Conservation (phyloP, 2,797 vertebrate genomes). For the Mormyrops boulengeri region DNA sequence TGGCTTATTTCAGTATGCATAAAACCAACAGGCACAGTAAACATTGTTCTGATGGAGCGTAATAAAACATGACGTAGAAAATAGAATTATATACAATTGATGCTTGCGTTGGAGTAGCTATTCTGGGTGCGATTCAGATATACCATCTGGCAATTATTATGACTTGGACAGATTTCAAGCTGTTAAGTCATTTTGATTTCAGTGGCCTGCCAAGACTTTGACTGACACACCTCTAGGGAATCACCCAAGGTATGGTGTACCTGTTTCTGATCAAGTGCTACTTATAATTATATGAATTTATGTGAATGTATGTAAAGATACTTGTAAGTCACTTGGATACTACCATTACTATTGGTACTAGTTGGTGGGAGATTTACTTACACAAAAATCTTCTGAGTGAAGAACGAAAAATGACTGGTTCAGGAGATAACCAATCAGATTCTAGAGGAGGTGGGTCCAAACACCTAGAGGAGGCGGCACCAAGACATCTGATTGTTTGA, state of each 20-base stretch:
- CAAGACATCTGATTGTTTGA: too few species aligned
- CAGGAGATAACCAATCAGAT: too few species aligned
- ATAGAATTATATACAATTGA: not conserved
- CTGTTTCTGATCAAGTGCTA: not conserved
- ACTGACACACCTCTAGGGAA: not conserved
- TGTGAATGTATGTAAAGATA: not conserved
- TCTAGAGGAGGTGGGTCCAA: too few species aligned
- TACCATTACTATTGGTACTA: not conserved
- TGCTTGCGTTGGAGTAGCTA: not conserved
- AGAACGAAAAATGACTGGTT: too few species aligned
- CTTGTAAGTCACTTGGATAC: not conserved
- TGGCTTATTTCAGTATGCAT: not conserved
- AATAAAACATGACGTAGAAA: not conserved
- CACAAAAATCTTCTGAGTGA: not conserved
- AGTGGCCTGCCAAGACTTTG: not conserved
- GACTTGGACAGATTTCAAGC: not conserved
- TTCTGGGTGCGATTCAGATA: not conserved
- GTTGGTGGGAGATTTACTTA: not conserved
- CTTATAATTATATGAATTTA: not conserved
- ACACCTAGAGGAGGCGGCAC: too few species aligned
- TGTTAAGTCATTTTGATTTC: not conserved
- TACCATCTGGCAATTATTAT: not conserved
- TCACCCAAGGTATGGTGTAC: not conserved
- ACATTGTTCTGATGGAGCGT: not conserved
- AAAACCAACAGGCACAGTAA: not conserved